Conservation (phyloP, 1,140 invertebrate genomes). For the Zaprionus ghesquierei region DNA sequence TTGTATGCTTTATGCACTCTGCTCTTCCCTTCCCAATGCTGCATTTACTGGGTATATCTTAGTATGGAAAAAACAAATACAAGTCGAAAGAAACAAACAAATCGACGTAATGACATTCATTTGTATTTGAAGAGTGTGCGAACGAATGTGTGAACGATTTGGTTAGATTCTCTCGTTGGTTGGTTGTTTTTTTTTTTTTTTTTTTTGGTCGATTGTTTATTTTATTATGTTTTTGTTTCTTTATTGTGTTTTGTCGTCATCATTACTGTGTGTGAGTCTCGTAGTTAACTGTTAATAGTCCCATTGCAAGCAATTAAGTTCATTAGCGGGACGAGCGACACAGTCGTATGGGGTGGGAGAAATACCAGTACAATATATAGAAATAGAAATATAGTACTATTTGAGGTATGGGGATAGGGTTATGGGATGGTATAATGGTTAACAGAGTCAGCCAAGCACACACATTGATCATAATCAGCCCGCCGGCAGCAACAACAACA, state of each 20-base stretch:
- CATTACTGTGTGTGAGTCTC: constrained; percentile 25
- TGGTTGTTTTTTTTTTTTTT: neutral
- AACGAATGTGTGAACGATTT: constrained; percentile 60
- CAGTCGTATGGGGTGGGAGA: neutral
- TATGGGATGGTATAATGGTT: constrained; percentile 6
- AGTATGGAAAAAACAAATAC: neutral
- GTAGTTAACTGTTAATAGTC: constrained; percentile 60
- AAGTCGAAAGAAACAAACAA: constrained; percentile 16
- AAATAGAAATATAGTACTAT: neutral
- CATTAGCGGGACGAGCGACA: constrained; percentile 41
- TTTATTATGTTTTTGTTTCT: neutral
- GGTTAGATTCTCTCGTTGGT: constrained; percentile 28
- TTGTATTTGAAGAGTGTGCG: constrained; percentile 50
- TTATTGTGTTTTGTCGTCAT: constrained; percentile 13
- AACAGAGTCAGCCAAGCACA: constrained; percentile 9
- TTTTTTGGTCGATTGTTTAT: neutral
- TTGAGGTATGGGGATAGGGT: constrained; percentile 4
- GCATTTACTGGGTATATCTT: neutral
- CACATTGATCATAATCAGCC: constrained; percentile 50
- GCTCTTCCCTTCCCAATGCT: neutral
- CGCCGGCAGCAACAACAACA: constrained; percentile 6
- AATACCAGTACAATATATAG: neutral
- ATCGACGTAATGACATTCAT: constrained; percentile 38
- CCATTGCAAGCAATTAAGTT: constrained; percentile 65
- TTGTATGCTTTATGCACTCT: neutral